Conservation (phyloP, 2,113 vertebrate genomes). For the Callipepla californica region DNA sequence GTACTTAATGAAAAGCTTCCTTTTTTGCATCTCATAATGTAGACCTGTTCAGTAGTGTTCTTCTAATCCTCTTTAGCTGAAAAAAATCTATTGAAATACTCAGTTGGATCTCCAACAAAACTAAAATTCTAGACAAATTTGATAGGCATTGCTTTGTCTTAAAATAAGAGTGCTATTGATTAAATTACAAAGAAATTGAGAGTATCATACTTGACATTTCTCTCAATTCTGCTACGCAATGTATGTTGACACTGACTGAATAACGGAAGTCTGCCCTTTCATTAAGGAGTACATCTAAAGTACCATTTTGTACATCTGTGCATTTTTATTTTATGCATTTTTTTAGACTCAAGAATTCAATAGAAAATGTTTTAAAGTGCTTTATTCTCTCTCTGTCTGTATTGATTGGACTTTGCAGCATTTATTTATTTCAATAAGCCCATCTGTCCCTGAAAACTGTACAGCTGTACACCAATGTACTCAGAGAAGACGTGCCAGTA, state of each 20-base stretch:
- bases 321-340: constrained; percentile 65
- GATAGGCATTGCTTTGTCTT: constrained; percentile 32
- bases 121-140: constrained; percentile 29
- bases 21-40: constrained; percentile 21
- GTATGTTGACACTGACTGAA: constrained; percentile 42
- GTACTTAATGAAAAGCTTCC: constrained; percentile 1
- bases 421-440: constrained; percentile 72
- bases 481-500: constrained; percentile 49
- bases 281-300: constrained; percentile 55
- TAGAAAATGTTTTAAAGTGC: constrained; percentile 53
- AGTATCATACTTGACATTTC: constrained; percentile 52
- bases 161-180: constrained; percentile 38
- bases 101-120: constrained; percentile 20
- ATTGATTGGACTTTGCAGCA: constrained; percentile 60
- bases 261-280: constrained; percentile 56
- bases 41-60: background rate
- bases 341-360: constrained; percentile 46
- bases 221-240: constrained; percentile 40
- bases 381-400: constrained; percentile 35
- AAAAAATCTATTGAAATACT: background rate
- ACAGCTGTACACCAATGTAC: constrained; percentile 42
- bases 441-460: constrained; percentile 62
- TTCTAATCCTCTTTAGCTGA: background rate
- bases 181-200: constrained; percentile 57
- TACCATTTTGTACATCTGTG: constrained; percentile 44